Base-by-base conservation (phyloP, 2,113 vertebrate genomes). In the Pedionomus torquatus region DNA sequence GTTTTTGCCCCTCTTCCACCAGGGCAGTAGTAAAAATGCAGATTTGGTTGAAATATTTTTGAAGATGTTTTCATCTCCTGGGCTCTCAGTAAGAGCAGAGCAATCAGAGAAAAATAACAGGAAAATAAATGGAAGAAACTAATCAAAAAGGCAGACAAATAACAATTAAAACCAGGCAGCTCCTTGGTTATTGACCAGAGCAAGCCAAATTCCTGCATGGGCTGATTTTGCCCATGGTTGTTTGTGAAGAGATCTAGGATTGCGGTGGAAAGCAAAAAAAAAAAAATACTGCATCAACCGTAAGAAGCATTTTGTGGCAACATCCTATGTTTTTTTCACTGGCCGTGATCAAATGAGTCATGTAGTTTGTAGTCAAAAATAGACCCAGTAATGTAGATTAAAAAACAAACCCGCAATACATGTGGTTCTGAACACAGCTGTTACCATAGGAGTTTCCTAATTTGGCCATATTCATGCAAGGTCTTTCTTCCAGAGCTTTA, bases 321-420 rank as follows among this genome's bases (percentile, higher is more conserved):
- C 48, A 70, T 55, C 13, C 31, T 12, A 3, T 90, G 60, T 52
- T 80, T 92, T 88, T 49, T 77, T 86, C 76, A 71, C 28, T 92
- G 83, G 91, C 88, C 0, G 37, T 78, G 92, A 92, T 93, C 86
- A 77, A 71, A 66, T 96, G 95, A 97, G 89, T 95, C 93, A 96
- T 91, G 90, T 41, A 17, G 48, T 84, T 95, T 92, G 84, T 72
- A 89, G 93, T 57, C 84, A 84, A 57, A 97, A 97, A 96, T 97
- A 96, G 92, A 58, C 18, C 15, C 49, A 61, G 87, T 66, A 10
- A 93, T 81, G 91, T 66, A 57, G 83, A 93, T 88, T 81, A 44
- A 75, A 95, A 96, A 94, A 65, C 16, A 85, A 79, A 70, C 11
- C 61, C 71, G 96, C 81, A 69, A 85, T 85, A 74, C 23, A 35